Evolutionary conservation across 1,140 invertebrate species (phyloP).

Genomic region (Pogonus chalceus): DNA sequence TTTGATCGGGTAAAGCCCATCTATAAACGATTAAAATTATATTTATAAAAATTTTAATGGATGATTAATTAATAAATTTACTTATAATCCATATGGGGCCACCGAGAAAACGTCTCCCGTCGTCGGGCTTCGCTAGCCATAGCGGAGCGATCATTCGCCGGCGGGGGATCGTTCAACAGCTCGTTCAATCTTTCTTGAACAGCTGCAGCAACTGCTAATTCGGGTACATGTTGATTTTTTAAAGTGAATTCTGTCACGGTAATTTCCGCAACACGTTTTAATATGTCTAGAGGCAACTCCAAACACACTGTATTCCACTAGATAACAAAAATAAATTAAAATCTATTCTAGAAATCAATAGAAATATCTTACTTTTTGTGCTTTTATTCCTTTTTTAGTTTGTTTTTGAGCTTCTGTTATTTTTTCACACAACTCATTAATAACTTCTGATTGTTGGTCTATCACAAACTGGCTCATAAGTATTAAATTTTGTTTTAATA

Average conservation of each 20-base stretch:
- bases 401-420: constrained; percentile 58
- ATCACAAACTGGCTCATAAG: constrained; percentile 59
- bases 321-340: background rate
- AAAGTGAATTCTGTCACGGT: constrained; percentile 73
- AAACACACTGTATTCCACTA: constrained; percentile 87
- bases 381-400: constrained; percentile 73
- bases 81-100: constrained; percentile 97
- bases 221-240: constrained; percentile 71
- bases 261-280: constrained; percentile 66
- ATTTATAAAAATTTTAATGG: constrained; percentile 6
- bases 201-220: constrained; percentile 77
- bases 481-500: constrained; percentile 69
- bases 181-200: constrained; percentile 76
- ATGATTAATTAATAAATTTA: constrained; percentile 44
- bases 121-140: constrained; percentile 89
- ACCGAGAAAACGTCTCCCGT: constrained; percentile 79
- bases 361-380: constrained; percentile 55
- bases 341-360: background rate
- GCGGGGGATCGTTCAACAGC: constrained; percentile 49
- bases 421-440: constrained; percentile 64
- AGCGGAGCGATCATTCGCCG: constrained; percentile 50
- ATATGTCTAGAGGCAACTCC: constrained; percentile 61
- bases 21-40: constrained; percentile 37
- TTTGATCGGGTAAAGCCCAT: constrained; percentile 88
- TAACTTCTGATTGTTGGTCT: constrained; percentile 64